phyloP scores from a whole-genome alignment of 2,113 vertebrate genomes.

The Oreochromis spilurus region DNA sequence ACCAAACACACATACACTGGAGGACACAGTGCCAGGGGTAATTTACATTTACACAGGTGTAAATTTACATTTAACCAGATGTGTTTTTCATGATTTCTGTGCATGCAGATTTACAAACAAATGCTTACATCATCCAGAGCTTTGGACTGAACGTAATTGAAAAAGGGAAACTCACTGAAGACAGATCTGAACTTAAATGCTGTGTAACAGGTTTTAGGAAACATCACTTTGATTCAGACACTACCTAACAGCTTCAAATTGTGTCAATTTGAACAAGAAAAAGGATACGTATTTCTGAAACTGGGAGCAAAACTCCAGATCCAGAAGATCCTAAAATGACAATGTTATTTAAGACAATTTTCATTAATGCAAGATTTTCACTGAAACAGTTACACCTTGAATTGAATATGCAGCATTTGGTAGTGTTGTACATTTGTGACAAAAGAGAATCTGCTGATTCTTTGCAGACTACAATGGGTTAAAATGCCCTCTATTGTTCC shows the following conservation, averaged over 20 bases:
- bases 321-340: conserved; percentile 70
- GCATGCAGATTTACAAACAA: not conserved
- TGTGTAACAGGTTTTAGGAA: conserved; percentile 73
- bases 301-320: conserved; percentile 77
- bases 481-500: not conserved
- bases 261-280: not conserved
- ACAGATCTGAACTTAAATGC: conserved; percentile 87
- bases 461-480: not conserved
- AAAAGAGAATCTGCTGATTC: not conserved
- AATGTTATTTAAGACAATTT: not conserved
- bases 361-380: not conserved
- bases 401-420: not conserved
- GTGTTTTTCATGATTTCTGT: not conserved
- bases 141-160: conserved; percentile 95
- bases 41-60: not conserved
- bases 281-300: conserved; percentile 99
- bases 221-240: not conserved
- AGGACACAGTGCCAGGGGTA: not conserved
- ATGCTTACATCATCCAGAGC: conserved; percentile 93
- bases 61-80: not conserved
- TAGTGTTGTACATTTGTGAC: not conserved
- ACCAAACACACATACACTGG: not conserved
- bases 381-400: not conserved
- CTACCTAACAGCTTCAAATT: not conserved
- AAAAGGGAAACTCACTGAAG: conserved; percentile 95